These are phyloP conservation scores for Elaeidobius kamerunicus DNA, from an alignment of 2,888 invertebrate species.

Conservation along the genomic window DNA sequence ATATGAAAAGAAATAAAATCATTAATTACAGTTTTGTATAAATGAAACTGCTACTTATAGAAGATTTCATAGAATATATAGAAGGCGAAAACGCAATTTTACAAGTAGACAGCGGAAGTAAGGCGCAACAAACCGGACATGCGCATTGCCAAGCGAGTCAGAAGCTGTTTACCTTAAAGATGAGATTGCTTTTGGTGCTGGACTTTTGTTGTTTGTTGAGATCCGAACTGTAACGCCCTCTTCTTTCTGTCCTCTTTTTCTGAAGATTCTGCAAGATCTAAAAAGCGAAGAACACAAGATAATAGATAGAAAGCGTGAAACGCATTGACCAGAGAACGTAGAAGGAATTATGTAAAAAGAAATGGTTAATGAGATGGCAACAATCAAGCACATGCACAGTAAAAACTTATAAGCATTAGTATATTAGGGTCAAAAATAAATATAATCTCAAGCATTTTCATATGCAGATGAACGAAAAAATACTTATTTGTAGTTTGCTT, in stretches of 20 bases:
- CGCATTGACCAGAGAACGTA: conserved; percentile 47
- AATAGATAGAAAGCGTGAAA: conserved; percentile 65
- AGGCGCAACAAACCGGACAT: conserved; percentile 45
- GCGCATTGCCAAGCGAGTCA: conserved; percentile 2
- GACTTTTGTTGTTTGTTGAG: conserved; percentile 88
- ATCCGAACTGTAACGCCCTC: conserved; percentile 95
- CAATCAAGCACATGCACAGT: conserved; percentile 23
- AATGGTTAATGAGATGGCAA: conserved; percentile 12
- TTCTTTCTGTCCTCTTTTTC: conserved; percentile 97
- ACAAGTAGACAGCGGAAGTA: conserved; percentile 43
- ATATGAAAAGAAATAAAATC: not conserved
- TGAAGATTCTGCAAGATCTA: conserved; percentile 99
- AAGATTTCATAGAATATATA: too few relatives aligned
- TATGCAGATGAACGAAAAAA: too few relatives aligned
- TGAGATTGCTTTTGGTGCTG: conserved; percentile 96
- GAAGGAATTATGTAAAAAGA: conserved; percentile 7
- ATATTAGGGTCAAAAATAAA: too few relatives aligned
- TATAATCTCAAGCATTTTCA: too few relatives aligned
- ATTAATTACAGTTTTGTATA: too few relatives aligned
- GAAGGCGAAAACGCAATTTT: not conserved
- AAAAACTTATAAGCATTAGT: not conserved
- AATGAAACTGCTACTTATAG: too few relatives aligned
- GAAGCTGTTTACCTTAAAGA: conserved; percentile 90
- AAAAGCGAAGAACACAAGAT: conserved; percentile 87
- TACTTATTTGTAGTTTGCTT: too few relatives aligned